Conservation (phyloP, 2,113 vertebrate genomes). For the Callipepla squamata region DNA sequence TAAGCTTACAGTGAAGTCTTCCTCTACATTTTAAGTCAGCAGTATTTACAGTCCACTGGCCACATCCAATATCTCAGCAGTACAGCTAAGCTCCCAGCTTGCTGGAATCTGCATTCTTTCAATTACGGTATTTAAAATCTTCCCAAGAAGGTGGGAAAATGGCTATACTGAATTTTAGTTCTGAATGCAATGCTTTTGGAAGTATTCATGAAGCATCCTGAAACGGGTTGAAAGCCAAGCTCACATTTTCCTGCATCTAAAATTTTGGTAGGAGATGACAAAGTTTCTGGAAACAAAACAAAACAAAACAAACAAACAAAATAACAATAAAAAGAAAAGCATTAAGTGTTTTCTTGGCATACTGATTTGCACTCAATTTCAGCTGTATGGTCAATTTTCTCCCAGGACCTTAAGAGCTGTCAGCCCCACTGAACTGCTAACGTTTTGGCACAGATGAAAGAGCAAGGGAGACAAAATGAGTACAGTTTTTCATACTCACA, state of each 20-base stretch:
- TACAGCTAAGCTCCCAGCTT: not conserved
- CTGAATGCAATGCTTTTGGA: not conserved
- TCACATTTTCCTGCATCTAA: not conserved
- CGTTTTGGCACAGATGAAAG: constrained; percentile 22
- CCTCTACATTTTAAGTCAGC: not conserved
- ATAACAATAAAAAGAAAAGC: not conserved
- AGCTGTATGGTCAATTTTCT: not conserved
- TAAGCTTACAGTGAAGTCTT: not conserved
- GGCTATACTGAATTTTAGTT: not conserved
- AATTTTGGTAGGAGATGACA: not conserved
- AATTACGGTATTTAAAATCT: not conserved
- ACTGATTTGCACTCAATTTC: not conserved
- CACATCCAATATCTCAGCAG: not conserved
- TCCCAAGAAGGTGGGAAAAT: not conserved
- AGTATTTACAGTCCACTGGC: not conserved
- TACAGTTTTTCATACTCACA: constrained; percentile 7
- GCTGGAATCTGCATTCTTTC: not conserved
- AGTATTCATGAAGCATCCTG: not conserved
- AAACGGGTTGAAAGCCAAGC: not conserved
- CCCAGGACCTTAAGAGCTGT: not conserved
- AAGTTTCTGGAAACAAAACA: not conserved
- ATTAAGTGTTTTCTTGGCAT: not conserved
- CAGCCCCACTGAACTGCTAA: not conserved
- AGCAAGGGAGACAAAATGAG: constrained; percentile 12
- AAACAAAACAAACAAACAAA: not conserved